These are phyloP conservation scores for Darevskia nairensis DNA, from an alignment of 2,797 vertebrate species.

Conservation along the genomic window DNA sequence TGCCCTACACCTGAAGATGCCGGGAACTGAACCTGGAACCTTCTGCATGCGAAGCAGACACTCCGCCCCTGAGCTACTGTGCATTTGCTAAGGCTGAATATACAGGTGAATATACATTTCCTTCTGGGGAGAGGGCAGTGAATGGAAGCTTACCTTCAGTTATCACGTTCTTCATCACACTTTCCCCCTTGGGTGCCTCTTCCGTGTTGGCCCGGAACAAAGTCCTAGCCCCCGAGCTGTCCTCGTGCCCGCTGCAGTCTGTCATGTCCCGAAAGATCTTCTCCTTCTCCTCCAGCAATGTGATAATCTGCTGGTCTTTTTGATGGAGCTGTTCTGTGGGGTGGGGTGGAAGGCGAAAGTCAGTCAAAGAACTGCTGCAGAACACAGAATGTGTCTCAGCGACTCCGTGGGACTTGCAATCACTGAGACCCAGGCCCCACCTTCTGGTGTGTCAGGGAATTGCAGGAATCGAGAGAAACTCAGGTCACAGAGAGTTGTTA, in stretches of 20 bases:
- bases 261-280: constrained; percentile 92
- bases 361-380: background rate
- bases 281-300: constrained; percentile 91
- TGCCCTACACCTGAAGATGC: too few species aligned
- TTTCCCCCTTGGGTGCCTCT: constrained; percentile 87
- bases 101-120: background rate
- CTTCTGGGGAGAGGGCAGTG: background rate
- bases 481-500: background rate
- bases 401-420: background rate
- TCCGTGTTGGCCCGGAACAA: constrained; percentile 90
- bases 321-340: constrained; percentile 89
- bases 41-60: too few species aligned
- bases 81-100: background rate
- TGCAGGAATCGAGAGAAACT: background rate
- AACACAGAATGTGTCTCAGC: background rate
- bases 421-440: constrained; percentile 52
- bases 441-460: constrained; percentile 62
- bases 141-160: constrained; percentile 84
- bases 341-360: background rate
- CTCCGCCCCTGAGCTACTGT: too few species aligned
- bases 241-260: constrained; percentile 83
- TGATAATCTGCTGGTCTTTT: constrained; percentile 93
- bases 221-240: constrained; percentile 75
- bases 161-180: constrained; percentile 90
- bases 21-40: too few species aligned